Conservation (phyloP, 2,888 invertebrate genomes). For the Microchrysa polita region DNA sequence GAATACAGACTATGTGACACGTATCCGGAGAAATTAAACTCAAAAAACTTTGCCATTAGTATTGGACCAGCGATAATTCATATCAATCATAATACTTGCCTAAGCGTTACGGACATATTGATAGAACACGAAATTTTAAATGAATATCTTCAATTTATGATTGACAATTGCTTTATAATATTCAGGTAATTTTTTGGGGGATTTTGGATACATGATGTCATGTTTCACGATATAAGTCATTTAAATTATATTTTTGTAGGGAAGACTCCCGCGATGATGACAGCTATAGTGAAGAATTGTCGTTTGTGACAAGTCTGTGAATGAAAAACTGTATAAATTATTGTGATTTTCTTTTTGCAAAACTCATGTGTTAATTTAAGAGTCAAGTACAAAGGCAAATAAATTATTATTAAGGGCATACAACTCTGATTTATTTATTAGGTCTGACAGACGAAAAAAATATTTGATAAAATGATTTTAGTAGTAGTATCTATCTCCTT, state of each 20-base stretch:
- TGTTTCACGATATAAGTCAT: neutral
- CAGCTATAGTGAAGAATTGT: slow-evolving; percentile 3
- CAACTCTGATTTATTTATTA: too few species aligned
- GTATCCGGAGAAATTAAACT: slow-evolving; percentile 29
- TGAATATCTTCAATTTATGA: slow-evolving; percentile 36
- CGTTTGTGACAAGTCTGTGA: slow-evolving; percentile 21
- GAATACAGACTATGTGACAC: slow-evolving; percentile 27
- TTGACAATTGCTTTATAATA: slow-evolving; percentile 33
- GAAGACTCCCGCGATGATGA: neutral
- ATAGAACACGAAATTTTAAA: slow-evolving; percentile 39
- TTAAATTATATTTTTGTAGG: slow-evolving; percentile 2
- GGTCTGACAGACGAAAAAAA: too few species aligned
- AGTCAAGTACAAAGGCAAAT: too few species aligned
- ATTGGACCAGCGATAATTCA: slow-evolving; percentile 40
- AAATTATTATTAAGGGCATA: too few species aligned
- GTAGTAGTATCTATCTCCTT: too few species aligned
- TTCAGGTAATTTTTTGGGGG: slow-evolving; percentile 9
- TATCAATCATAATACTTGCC: slow-evolving; percentile 25
- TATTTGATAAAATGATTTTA: too few species aligned
- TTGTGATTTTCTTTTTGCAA: too few species aligned
- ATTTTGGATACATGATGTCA: neutral
- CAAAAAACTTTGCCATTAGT: slow-evolving; percentile 34
- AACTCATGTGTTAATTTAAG: too few species aligned
- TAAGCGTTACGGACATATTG: slow-evolving; percentile 25
- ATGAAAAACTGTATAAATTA: neutral